Conservation (phyloP, 2,888 invertebrate species). For the Eilema griseolum region DNA sequence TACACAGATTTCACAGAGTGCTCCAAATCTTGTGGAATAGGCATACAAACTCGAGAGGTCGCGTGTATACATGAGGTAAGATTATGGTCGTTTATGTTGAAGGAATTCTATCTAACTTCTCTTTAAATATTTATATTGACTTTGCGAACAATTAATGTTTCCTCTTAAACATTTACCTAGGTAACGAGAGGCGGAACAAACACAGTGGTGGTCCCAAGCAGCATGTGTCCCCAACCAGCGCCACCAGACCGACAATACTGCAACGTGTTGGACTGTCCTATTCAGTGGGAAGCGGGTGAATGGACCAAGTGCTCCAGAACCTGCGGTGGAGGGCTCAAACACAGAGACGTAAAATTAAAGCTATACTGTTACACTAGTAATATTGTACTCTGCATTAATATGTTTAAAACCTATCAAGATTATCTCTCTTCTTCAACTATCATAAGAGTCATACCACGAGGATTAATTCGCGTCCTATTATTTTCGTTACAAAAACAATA, state of each 20-base stretch:
- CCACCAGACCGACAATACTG: constrained; percentile 96
- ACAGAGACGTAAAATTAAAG: constrained; percentile 87
- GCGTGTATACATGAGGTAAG: constrained; percentile 92
- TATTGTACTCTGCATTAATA: too few relatives aligned
- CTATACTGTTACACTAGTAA: too few relatives aligned
- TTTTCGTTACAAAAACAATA: neutral
- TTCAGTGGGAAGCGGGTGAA: constrained; percentile 94
- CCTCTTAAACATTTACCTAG: constrained; percentile 62
- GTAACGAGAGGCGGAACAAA: constrained; percentile 95
- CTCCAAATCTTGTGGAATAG: constrained; percentile 97
- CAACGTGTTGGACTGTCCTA: constrained; percentile 97
- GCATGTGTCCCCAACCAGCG: constrained; percentile 96
- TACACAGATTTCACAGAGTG: constrained; percentile 96
- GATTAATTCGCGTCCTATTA: neutral
- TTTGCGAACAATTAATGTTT: neutral
- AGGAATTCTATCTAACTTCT: neutral
- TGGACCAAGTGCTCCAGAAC: constrained; percentile 97
- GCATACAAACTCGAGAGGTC: constrained; percentile 96
- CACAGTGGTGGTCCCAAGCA: constrained; percentile 96
- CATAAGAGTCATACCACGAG: neutral
- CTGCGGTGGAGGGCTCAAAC: constrained; percentile 97
- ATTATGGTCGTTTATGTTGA: neutral
- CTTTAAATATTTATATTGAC: neutral
- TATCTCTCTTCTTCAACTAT: neutral
- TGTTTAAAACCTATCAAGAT: too few relatives aligned